Percentiles rank a stretch among this genome's conserved stretches.
phyloP scores from a whole-genome alignment of 2,888 invertebrate species.

The Odontocolon sp. region DNA sequence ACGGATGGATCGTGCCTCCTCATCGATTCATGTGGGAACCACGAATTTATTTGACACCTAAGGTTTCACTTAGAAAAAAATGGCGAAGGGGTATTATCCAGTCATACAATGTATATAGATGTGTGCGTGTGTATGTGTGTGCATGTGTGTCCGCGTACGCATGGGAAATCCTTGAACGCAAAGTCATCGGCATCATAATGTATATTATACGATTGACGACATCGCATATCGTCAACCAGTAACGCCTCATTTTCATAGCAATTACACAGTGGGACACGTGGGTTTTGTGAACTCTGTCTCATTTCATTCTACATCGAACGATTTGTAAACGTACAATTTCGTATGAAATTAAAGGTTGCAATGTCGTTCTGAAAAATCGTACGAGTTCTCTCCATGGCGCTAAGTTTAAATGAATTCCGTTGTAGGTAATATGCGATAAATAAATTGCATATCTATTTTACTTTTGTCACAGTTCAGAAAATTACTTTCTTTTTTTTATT shows the following conservation, averaged over 20 bases:
- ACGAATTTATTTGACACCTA: constrained; percentile 62
- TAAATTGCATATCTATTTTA: too few species aligned
- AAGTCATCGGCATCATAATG: background rate
- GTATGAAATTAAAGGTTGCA: constrained; percentile 49
- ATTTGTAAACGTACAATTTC: constrained; percentile 4
- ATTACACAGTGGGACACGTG: constrained; percentile 52
- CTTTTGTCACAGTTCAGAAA: too few species aligned
- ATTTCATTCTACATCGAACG: constrained; percentile 1
- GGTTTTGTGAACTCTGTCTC: constrained; percentile 23
- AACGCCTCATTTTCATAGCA: constrained; percentile 51
- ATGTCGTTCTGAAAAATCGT: constrained; percentile 45
- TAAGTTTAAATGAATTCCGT: background rate
- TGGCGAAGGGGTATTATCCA: constrained; percentile 14
- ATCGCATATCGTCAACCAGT: background rate
- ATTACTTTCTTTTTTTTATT: too few species aligned
- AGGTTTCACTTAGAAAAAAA: constrained; percentile 32
- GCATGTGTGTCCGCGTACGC: background rate
- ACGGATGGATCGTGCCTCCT: constrained; percentile 59
- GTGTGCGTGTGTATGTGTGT: too few species aligned
- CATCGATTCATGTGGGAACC: constrained; percentile 63
- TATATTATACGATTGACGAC: background rate
- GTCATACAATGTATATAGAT: background rate
- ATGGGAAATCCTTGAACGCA: constrained; percentile 44
- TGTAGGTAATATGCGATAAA: too few species aligned
- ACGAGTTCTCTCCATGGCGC: constrained; percentile 15